Evolutionary conservation across 2,113 vertebrate genomes (phyloP), one percentile per base, ranked within the genome.

Genomic region (Beaufortia kweichowensis): DNA sequence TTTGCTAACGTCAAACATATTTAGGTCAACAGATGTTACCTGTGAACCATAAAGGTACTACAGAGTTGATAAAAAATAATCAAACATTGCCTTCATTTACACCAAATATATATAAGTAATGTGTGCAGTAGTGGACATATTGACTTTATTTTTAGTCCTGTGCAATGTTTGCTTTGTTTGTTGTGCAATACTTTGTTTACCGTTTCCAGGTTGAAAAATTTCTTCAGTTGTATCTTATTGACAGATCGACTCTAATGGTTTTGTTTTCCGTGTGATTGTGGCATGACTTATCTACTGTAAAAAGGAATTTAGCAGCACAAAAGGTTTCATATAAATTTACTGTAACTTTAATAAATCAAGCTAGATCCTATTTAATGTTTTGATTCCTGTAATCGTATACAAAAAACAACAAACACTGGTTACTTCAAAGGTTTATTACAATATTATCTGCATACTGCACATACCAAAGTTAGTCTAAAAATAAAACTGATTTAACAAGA

Each of bases 251-350:
- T 35, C 33, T 35, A 24, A 12, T 14, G 43, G 43, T 1, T 26
- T 39, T 56, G 24, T 65, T 39, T 26, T 24, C 12, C 74, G 21
- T 50, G 24, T 60, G 31, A 66, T 39, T 23, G 28, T 73, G 31
- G 78, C 82, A 84, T 82, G 82, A 75, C 10, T 10, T 7, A 28
- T 59, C n/a, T 63, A 80, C 75, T 83, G 64, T 80, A 75, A 35
- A 10, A 62, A 53, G 66, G 48, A 26, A 81, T 6, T 24, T 28
- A 28, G 26, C 33, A 76, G 72, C 46, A 81, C 70, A 78, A 60
- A 80, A 76, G 31, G 48, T 57, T n/a, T n/a, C n/a, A 83, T 87
- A 84, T 85, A 29, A 79, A 79, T 83, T 56, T 43, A 62, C n/a
- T 23, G 66, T 12, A 75, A 61, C 31, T 53, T 76, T 29, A 81